Percentiles rank a stretch among this genome's conserved stretches.
Conservation (phyloP, 2,888 invertebrate species). For the Disparrhopalites patrizii region DNA sequence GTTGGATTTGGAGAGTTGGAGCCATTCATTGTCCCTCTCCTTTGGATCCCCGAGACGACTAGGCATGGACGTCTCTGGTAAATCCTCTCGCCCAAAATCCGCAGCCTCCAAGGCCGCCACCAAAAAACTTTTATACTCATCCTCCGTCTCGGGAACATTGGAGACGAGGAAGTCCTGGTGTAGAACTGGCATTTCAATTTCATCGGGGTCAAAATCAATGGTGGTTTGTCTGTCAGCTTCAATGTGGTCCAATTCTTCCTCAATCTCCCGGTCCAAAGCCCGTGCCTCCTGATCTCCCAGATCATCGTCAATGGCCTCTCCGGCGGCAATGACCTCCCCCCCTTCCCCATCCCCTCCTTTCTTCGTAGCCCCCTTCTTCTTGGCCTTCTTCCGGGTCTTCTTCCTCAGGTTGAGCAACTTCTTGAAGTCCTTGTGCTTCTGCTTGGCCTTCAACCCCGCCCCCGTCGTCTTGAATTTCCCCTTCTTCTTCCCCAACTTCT, state of each 20-base stretch:
- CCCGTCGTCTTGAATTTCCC: background rate
- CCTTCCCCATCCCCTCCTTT: too few relatives aligned
- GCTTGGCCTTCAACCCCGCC: background rate
- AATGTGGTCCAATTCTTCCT: background rate
- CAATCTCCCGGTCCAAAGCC: background rate
- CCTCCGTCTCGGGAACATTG: constrained; percentile 6
- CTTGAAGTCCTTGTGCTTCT: background rate
- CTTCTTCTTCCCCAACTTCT: background rate
- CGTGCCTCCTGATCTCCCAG: background rate
- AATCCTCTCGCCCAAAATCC: background rate
- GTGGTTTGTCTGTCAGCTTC: background rate
- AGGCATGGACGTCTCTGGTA: background rate
- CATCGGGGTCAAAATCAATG: background rate
- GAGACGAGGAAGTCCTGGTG: constrained; percentile 9
- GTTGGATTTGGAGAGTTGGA: constrained; percentile 3
- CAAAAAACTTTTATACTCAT: background rate
- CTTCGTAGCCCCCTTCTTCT: background rate
- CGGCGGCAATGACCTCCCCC: too few relatives aligned
- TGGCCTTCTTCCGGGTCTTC: background rate
- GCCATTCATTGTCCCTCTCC: constrained; percentile 17
- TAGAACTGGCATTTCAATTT: constrained; percentile 12
- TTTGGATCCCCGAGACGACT: background rate
- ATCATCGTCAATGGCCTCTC: background rate
- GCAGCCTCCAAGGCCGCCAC: background rate
- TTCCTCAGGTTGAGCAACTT: too few relatives aligned